Evolutionary conservation across 2,888 invertebrate genomes (phyloP).

Genomic region (Tridacna crocea): DNA sequence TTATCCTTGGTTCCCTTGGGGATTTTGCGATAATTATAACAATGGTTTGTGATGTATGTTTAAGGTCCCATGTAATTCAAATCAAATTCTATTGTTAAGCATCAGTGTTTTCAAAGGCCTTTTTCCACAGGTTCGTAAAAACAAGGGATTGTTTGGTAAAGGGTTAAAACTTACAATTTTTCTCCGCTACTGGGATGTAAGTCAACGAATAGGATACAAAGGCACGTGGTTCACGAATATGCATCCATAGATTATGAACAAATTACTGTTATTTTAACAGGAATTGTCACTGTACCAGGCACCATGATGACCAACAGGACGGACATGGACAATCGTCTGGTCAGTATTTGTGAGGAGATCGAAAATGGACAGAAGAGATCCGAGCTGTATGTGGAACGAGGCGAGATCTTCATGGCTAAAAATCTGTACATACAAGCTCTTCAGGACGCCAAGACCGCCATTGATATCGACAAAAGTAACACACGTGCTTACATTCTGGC

Average conservation of each 20-base stretch:
- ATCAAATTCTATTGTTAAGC: too few species aligned
- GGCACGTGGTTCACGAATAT: too few species aligned
- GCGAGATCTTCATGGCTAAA: conserved; percentile 34
- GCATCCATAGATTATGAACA: neutral
- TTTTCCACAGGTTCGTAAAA: too few species aligned
- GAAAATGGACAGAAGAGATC: conserved; percentile 27
- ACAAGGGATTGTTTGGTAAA: too few species aligned
- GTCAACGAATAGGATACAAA: too few species aligned
- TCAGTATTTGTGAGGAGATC: conserved; percentile 10
- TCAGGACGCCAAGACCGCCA: conserved; percentile 66
- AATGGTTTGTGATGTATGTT: too few species aligned
- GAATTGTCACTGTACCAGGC: neutral
- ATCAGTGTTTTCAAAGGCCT: too few species aligned
- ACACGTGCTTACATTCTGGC: conserved; percentile 61
- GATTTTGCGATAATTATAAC: too few species aligned
- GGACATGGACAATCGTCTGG: neutral
- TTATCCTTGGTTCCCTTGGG: too few species aligned
- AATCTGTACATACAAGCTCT: conserved; percentile 59
- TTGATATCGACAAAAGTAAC: conserved; percentile 49
- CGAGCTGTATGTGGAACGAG: conserved; percentile 35
- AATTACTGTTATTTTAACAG: neutral
- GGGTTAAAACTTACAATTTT: too few species aligned
- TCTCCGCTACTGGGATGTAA: too few species aligned
- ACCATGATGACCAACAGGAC: neutral
- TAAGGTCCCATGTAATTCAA: too few species aligned